A percentile compares a stretch with the other conserved stretches of the same genome.
Conservation (phyloP, 2,888 invertebrate species). For the Zele albiditarsus region DNA sequence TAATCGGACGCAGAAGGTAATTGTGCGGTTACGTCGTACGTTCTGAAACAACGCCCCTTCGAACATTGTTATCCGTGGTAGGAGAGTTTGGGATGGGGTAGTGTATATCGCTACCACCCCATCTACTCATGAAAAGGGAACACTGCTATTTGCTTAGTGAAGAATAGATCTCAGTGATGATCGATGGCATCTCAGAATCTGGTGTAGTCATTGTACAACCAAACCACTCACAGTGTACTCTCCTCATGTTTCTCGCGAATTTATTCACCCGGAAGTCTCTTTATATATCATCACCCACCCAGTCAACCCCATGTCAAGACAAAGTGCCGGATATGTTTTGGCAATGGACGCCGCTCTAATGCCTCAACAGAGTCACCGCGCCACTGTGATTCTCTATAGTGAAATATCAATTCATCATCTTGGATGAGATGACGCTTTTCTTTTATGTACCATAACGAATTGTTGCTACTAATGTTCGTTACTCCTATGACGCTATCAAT, state of each 20-base stretch:
- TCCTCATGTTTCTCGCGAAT: constrained; percentile 24
- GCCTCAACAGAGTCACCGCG: constrained; percentile 13
- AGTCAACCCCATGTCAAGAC: constrained; percentile 39
- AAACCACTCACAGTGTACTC: neutral
- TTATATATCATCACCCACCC: neutral
- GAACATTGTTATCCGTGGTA: constrained; percentile 39
- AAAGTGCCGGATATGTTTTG: constrained; percentile 44
- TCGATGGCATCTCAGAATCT: constrained; percentile 44
- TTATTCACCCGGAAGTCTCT: constrained; percentile 35
- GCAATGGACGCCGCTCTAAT: constrained; percentile 11
- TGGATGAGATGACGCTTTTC: constrained; percentile 5
- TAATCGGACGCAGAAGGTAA: constrained; percentile 59
- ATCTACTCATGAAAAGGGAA: constrained; percentile 32
- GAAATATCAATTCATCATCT: constrained; percentile 30
- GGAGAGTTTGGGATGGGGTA: neutral
- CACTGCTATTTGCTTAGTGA: constrained; percentile 40
- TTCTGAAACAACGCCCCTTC: constrained; percentile 17
- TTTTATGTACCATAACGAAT: constrained; percentile 14
- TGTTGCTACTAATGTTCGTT: neutral
- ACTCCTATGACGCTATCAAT: neutral
- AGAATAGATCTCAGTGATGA: constrained; percentile 47
- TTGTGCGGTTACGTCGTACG: constrained; percentile 55
- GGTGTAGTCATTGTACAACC: neutral
- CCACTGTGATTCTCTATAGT: constrained; percentile 15
- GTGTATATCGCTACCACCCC: neutral